A percentile compares a stretch with the other conserved stretches of the same genome.
Evolutionary conservation across 2,113 vertebrate genomes (phyloP).

Genomic region (Pogonocichla stellata): DNA sequence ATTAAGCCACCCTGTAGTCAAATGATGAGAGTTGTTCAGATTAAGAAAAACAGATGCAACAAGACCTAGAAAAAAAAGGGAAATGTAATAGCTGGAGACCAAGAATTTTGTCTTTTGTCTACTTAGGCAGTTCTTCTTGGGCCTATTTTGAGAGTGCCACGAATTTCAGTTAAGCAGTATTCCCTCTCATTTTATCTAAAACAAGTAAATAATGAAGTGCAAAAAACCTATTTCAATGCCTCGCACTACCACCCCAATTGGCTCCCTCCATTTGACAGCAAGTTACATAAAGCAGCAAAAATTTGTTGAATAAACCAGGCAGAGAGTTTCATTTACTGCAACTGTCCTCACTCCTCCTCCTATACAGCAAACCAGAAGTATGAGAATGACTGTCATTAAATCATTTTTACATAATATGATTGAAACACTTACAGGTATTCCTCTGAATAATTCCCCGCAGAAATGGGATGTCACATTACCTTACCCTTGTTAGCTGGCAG

Average conservation of each 20-base stretch:
- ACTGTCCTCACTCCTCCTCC: neutral
- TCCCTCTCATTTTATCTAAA: neutral
- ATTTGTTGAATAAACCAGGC: neutral
- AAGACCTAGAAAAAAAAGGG: neutral
- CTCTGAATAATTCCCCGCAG: neutral
- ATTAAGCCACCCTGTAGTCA: conserved; percentile 1
- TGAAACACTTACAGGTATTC: neutral
- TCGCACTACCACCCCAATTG: neutral
- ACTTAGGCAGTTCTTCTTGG: neutral
- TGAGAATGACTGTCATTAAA: neutral
- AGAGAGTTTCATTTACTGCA: neutral
- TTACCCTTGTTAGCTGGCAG: conserved; percentile 87
- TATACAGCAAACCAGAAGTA: neutral
- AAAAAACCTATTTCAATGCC: neutral
- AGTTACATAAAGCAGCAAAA: neutral
- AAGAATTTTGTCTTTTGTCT: neutral
- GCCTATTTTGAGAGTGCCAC: neutral
- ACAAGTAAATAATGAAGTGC: neutral
- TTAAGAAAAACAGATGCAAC: neutral
- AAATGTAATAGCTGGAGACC: neutral
- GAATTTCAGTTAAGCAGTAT: neutral
- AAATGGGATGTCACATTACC: conserved; percentile 37
- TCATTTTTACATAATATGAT: neutral
- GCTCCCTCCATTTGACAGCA: neutral
- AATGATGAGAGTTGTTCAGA: neutral